Percentiles rank a stretch among this genome's conserved stretches.
Conservation (phyloP, 1,140 invertebrate genomes). For the Bombus pascuorum region DNA sequence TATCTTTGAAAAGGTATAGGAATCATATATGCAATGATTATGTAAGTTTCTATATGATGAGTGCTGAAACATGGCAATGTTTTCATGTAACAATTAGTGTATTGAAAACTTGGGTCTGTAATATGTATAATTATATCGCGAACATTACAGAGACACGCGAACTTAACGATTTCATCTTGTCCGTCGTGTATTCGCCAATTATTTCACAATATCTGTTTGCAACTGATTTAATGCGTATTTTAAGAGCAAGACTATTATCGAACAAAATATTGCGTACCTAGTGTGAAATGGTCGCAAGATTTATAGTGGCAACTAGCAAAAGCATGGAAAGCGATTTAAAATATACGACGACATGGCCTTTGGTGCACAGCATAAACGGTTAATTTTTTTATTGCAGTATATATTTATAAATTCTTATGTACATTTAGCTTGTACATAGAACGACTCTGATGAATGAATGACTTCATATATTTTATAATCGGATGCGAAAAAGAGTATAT, state of each 20-base stretch:
- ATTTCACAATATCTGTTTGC: not conserved
- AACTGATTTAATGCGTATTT: constrained; percentile 38
- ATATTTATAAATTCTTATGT: constrained; percentile 61
- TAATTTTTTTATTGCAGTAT: constrained; percentile 62
- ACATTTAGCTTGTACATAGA: constrained; percentile 69
- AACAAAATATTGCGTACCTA: constrained; percentile 23
- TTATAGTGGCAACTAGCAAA: constrained; percentile 28
- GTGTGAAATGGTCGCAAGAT: not conserved
- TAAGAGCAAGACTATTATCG: constrained; percentile 29
- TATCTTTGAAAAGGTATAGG: not conserved
- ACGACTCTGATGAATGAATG: constrained; percentile 54
- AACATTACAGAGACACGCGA: constrained; percentile 38
- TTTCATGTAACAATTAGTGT: constrained; percentile 58
- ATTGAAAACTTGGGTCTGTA: constrained; percentile 49
- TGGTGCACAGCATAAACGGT: constrained; percentile 61
- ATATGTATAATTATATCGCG: not conserved
- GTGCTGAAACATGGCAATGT: constrained; percentile 41
- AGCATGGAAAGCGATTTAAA: constrained; percentile 49
- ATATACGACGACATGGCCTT: constrained; percentile 64
- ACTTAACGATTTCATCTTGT: constrained; percentile 25
- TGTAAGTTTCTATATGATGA: constrained; percentile 50
- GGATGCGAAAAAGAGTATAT: constrained; percentile 60
- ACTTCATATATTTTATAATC: constrained; percentile 69
- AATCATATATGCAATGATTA: constrained; percentile 39
- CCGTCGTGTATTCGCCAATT: not conserved